Percentiles rank a stretch among this genome's conserved stretches.
These are phyloP conservation scores for Hydropsyche tenuis DNA, from an alignment of 1,140 invertebrate species.

Conservation along the genomic window DNA sequence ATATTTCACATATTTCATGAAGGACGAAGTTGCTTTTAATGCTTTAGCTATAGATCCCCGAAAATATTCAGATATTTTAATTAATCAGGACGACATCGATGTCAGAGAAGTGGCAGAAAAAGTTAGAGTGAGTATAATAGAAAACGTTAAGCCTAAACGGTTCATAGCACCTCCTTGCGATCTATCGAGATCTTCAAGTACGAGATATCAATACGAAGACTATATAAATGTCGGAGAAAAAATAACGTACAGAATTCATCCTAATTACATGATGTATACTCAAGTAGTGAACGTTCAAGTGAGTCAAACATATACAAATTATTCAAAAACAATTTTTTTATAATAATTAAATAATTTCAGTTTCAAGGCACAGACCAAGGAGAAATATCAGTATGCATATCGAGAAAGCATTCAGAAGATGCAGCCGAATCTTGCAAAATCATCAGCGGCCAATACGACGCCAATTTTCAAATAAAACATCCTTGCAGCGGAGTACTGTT, in stretches of 20 bases:
- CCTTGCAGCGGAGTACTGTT: slow-evolving; percentile 32
- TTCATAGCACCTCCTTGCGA: slow-evolving; percentile 57
- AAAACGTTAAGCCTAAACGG: slow-evolving; percentile 55
- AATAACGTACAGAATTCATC: slow-evolving; percentile 58
- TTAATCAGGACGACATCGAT: slow-evolving; percentile 53
- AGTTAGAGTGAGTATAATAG: slow-evolving; percentile 54
- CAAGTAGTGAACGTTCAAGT: slow-evolving; percentile 55
- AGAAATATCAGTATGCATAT: slow-evolving; percentile 47
- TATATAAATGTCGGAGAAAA: slow-evolving; percentile 55
- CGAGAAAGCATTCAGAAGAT: slow-evolving; percentile 39
- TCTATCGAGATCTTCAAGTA: slow-evolving; percentile 52
- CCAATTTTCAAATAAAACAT: slow-evolving; percentile 39
- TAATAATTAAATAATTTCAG: slow-evolving; percentile 30
- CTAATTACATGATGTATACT: slow-evolving; percentile 56
- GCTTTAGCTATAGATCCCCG: slow-evolving; percentile 34
- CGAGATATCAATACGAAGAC: slow-evolving; percentile 57
- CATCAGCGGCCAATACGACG: slow-evolving; percentile 37
- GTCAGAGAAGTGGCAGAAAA: slow-evolving; percentile 53
- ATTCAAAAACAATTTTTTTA: not conserved
- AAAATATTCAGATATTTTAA: slow-evolving; percentile 42
- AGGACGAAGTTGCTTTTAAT: slow-evolving; percentile 53
- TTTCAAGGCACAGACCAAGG: slow-evolving; percentile 46
- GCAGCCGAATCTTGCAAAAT: slow-evolving; percentile 44
- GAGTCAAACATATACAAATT: slow-evolving; percentile 25
- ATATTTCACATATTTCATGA: slow-evolving; percentile 56